phyloP scores from a whole-genome alignment of 2,113 vertebrate genomes.

The Synchiropus splendidus region DNA sequence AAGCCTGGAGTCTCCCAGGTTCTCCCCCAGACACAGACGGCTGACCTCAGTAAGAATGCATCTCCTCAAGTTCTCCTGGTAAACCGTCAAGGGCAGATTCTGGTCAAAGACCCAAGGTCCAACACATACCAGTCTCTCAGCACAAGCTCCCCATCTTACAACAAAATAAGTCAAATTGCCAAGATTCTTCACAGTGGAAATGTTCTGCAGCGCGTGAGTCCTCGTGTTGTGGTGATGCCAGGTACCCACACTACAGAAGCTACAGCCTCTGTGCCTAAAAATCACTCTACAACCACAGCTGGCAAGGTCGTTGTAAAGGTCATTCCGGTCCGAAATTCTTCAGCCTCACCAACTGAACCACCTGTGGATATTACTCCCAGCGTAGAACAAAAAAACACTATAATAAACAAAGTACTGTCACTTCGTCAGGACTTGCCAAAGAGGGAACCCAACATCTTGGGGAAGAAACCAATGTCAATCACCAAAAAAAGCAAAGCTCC shows the following conservation, averaged over 20 bases:
- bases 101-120: conserved; percentile 68
- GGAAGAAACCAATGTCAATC: conserved; percentile 1
- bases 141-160: conserved; percentile 51
- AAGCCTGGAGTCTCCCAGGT: conserved; percentile 14
- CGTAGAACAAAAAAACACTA: conserved; percentile 1
- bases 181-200: conserved; percentile 58
- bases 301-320: conserved; percentile 5
- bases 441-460: conserved; percentile 31
- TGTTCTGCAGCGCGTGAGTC: conserved; percentile 32
- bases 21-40: conserved; percentile 18
- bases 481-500: background rate
- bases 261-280: conserved; percentile 20
- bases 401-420: conserved; percentile 56
- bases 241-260: conserved; percentile 1
- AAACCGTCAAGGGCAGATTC: conserved; percentile 77
- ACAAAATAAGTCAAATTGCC: conserved; percentile 64
- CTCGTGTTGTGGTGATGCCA: conserved; percentile 47
- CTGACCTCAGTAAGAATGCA: conserved; percentile 3
- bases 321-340: conserved; percentile 1
- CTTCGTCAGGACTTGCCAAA: conserved; percentile 21
- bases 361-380: no score
- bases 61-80: conserved; percentile 73
- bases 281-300: conserved; percentile 1
- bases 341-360: background rate
- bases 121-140: conserved; percentile 57